Evolutionary conservation across 2,113 vertebrate species (phyloP).

Genomic region (Tupaia chinensis): DNA sequence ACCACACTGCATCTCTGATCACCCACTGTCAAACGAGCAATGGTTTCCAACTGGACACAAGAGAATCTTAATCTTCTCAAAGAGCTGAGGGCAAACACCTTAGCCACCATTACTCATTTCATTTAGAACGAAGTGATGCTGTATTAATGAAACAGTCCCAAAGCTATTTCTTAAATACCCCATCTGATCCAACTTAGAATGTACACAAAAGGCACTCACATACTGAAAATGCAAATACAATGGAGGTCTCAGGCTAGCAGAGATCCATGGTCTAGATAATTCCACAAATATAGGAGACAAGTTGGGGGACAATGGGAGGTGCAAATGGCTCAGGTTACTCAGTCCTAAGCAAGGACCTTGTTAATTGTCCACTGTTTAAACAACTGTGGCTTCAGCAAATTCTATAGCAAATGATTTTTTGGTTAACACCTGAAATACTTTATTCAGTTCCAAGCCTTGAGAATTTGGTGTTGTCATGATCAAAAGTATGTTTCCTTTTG

Average conservation of each 20-base stretch:
- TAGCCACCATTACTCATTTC: background rate
- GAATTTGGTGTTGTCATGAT: background rate
- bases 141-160: background rate
- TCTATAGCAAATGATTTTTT: background rate
- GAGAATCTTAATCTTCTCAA: background rate
- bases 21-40: background rate
- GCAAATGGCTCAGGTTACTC: slow-evolving; percentile 15
- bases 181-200: slow-evolving; percentile 53
- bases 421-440: background rate
- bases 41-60: background rate
- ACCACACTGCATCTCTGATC: background rate
- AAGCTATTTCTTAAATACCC: background rate
- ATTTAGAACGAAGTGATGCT: background rate
- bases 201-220: slow-evolving; percentile 20
- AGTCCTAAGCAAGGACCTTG: background rate
- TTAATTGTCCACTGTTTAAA: background rate
- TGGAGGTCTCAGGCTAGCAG: slow-evolving; percentile 28
- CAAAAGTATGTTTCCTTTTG: slow-evolving; percentile 1
- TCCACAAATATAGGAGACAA: slow-evolving; percentile 42
- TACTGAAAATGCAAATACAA: slow-evolving; percentile 47
- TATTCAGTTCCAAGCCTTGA: background rate
- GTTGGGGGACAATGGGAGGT: background rate
- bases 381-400: background rate
- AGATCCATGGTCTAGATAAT: background rate
- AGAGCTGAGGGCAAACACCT: background rate